Evolutionary conservation across 2,113 vertebrate genomes (phyloP), one percentile per base, ranked within the genome.

Genomic region (Mobula birostris): DNA sequence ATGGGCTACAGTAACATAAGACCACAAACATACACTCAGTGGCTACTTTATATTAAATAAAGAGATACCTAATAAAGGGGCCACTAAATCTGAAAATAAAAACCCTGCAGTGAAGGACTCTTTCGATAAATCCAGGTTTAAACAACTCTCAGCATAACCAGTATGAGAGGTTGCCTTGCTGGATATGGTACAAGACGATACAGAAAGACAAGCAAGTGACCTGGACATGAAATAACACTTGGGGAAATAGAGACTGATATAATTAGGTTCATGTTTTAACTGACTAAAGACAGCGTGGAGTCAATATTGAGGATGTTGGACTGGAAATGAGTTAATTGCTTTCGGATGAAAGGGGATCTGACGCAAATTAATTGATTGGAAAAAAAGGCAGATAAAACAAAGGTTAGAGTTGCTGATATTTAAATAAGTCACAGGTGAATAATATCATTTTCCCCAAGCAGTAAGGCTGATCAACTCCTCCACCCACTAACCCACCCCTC

Each of bases 281-380:
- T 88, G 15, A 61, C 40, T 90, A 66, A 90, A 36, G 11, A 56
- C 72, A 74, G 72, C 17, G 56, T 66, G 15, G 85, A 68, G 61
- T 90, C 61, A 66, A n/a, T n/a, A 63, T 27, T 66, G n/a, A 66
- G 61, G 6, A n/a, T 90, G 61, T n/a, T 90, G 61, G 61, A 68
- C 61, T 90, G 85, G 85, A 90, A 90, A 90, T 90, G 61, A 90
- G 85, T 90, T 90, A 32, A 90, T 90, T 66, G 63, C 85, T n/a
- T 7, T 90, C 29, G 85, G 63, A 32, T 90, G 85, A 68, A 68
- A 66, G 63, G 85, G 85, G 85, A 90, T 90, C 85, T 66, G n/a
- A 32, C 61, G 19, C 85, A 68, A 68, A 90, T 90, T 90, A 90
- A 90, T 90, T 68, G 85, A 90, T 90, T 66, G 85, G 14, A 90